Base-by-base conservation (phyloP, 2,888 invertebrate genomes). In the Nemotelus pantherinus region DNA sequence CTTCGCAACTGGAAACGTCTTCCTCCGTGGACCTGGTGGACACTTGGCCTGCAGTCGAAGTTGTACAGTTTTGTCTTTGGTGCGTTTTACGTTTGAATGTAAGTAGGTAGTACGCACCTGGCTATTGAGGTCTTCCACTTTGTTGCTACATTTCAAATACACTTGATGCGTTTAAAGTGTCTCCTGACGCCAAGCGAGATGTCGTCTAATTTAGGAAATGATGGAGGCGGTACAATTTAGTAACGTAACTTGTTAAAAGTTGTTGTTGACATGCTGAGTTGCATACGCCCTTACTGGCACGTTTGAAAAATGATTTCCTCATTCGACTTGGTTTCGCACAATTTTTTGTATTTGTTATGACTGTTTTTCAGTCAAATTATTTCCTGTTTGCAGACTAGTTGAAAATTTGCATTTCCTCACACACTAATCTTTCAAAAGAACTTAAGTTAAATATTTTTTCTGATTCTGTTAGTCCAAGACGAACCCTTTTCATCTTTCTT, bases 81-180 rank as follows among this genome's bases (percentile, higher is more conserved):
- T 63, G 39, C 43, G 63, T 63, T 43, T 7, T 63, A 3, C 63
- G 43, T 25, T 63, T 63, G 63, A 39, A 63, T 63, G 39, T 43
- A 39, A 3, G 10, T 43, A 63, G 6, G 39, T 4, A 9, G 57
- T 43, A 43, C 43, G 63, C 63, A 41, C 43, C 63, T 25, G 25
- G 4, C 43, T 63, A 63, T 63, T 63, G 63, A 63, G 63, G 63
- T 63, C 63, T 53, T 43, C 10, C 2, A 39, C 63, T 43, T 25
- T 63, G 43, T 63, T 63, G 43, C 25, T 58, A 25, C 63, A 41
- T 63, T 43, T 63, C 58, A 58, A 58, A 63, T 63, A 39, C 63
- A 63, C 63, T 43, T 63, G 63, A 63, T 63, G 43, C 10, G 63
- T 39, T 25, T 63, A 63, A 63, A 63, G 25, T 43, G 63, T 43